These are phyloP conservation scores for Drosophila bipectinata DNA, from an alignment of 1,140 invertebrate genomes.

Conservation along the genomic window DNA sequence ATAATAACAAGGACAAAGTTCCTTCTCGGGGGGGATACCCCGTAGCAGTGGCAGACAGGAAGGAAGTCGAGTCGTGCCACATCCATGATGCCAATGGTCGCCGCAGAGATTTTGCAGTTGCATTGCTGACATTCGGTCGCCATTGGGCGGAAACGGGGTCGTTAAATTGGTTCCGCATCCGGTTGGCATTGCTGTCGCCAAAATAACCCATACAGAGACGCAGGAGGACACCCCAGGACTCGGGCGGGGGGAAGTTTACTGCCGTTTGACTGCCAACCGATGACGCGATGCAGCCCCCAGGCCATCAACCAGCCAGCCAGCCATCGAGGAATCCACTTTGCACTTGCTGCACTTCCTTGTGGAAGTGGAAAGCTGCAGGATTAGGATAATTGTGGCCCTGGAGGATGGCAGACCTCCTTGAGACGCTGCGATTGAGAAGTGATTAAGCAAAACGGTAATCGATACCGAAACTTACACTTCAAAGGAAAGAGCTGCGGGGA, in stretches of 20 bases:
- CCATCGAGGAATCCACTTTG: conserved; percentile 29
- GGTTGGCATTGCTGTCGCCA: conserved; percentile 30
- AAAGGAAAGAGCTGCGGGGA: background rate
- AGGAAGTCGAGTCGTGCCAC: conserved; percentile 11
- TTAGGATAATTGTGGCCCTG: conserved; percentile 31
- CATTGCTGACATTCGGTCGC: conserved; percentile 25
- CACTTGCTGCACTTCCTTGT: conserved; percentile 32
- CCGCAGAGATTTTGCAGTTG: conserved; percentile 57
- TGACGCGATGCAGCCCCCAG: conserved; percentile 36
- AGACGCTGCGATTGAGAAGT: conserved; percentile 16
- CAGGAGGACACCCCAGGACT: background rate
- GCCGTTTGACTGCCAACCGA: conserved; percentile 37
- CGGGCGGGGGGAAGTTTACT: conserved; percentile 19
- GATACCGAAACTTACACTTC: conserved; percentile 5
- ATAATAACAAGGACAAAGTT: conserved; percentile 1
- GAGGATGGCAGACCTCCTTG: background rate
- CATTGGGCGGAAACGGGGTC: conserved; percentile 49
- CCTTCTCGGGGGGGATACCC: too few relatives aligned
- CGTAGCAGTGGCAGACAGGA: conserved; percentile 6
- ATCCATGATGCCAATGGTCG: conserved; percentile 26
- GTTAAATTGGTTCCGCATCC: conserved; percentile 63
- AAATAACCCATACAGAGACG: conserved; percentile 14
- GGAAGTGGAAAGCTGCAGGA: background rate
- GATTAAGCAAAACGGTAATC: conserved; percentile 35
- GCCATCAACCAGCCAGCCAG: conserved; percentile 18